A percentile compares a stretch with the other conserved stretches of the same genome.
These are phyloP conservation scores for Chydorus sphaericus DNA, from an alignment of 2,888 invertebrate genomes.

Conservation along the genomic window DNA sequence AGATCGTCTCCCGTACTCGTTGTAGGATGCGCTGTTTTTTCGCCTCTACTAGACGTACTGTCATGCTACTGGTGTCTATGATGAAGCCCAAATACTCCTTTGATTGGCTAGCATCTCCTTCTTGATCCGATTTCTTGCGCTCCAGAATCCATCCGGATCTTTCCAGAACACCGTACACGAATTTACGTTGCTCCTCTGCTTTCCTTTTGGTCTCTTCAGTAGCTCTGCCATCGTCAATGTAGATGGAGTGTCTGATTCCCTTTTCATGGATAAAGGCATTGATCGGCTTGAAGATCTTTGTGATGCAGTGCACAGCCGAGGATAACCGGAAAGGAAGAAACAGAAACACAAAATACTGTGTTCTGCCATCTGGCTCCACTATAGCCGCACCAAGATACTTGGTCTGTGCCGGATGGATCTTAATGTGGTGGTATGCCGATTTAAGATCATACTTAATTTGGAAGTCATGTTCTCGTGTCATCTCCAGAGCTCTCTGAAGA, in stretches of 20 bases:
- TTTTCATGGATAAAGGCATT: constrained; percentile 1
- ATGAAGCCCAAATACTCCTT: constrained; percentile 2
- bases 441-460: not conserved
- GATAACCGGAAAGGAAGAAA: not conserved
- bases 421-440: not conserved
- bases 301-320: not conserved
- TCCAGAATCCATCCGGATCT: not conserved
- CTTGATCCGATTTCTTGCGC: not conserved
- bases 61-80: not conserved
- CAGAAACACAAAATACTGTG: not conserved
- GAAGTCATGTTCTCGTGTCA: not conserved
- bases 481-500: not conserved
- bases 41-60: not conserved
- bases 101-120: not conserved
- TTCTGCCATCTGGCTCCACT: not conserved
- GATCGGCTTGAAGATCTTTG: not conserved
- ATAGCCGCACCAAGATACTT: not conserved
- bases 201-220: not conserved
- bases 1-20: not conserved
- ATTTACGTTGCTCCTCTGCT: not conserved
- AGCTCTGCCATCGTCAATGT: not conserved
- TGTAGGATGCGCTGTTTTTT: constrained; percentile 2
- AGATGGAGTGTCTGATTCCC: constrained; percentile 1
- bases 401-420: not conserved
- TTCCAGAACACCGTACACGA: not conserved